These are phyloP conservation scores for Harpagifer antarcticus DNA, from an alignment of 2,797 vertebrate genomes.

Conservation along the genomic window DNA sequence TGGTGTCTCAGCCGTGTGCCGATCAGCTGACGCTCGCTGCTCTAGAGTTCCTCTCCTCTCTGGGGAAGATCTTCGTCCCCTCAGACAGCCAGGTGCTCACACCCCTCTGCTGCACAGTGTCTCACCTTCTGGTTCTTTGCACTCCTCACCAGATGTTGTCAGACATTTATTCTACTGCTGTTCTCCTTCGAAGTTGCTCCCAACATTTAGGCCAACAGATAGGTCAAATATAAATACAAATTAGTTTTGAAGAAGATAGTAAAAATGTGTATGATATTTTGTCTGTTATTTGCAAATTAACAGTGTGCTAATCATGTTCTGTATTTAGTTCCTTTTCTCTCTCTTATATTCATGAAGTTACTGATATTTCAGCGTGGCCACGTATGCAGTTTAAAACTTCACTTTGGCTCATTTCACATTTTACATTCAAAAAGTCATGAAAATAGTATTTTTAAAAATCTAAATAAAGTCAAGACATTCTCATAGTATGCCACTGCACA, in stretches of 20 bases:
- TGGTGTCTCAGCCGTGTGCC: slow-evolving; percentile 82
- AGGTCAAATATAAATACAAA: not conserved
- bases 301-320: not conserved
- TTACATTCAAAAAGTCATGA: not conserved
- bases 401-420: not conserved
- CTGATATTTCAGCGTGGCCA: not conserved
- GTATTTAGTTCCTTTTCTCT: not conserved
- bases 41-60: slow-evolving; percentile 88
- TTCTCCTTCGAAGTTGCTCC: not conserved
- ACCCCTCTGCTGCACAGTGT: not conserved
- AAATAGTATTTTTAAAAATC: too few relatives aligned
- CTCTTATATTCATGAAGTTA: not conserved
- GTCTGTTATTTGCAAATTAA: not conserved
- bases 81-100: slow-evolving; percentile 87
- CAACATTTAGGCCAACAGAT: not conserved
- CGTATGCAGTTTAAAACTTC: not conserved
- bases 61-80: slow-evolving; percentile 90
- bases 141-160: not conserved
- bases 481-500: too few relatives aligned
- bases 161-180: not conserved
- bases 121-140: not conserved
- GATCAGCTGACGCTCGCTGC: slow-evolving; percentile 87
- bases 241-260: not conserved
- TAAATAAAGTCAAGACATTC: too few relatives aligned
- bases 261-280: not conserved